Percentiles rank a stretch among this genome's conserved stretches.
These are phyloP conservation scores for Oriolus oriolus DNA, from an alignment of 2,113 vertebrate species.

Conservation along the genomic window DNA sequence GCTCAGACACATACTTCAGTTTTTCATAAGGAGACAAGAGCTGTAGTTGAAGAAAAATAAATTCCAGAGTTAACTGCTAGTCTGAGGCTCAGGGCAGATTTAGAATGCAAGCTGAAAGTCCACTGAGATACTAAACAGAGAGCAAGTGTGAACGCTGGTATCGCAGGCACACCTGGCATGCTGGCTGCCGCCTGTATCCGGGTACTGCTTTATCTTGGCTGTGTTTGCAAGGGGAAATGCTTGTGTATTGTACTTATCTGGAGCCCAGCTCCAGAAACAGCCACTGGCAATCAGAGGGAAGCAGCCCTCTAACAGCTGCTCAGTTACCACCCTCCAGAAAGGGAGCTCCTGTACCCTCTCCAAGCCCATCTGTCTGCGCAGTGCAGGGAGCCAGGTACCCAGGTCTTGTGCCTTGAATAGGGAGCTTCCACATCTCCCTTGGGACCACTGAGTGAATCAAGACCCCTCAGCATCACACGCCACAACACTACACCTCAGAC, in stretches of 20 bases:
- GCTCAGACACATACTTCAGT: not conserved
- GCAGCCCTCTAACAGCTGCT: not conserved
- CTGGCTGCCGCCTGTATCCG: not conserved
- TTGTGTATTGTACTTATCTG: too few relatives aligned
- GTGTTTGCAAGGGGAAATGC: not conserved
- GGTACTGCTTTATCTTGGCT: not conserved
- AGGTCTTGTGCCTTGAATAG: not conserved
- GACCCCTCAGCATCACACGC: not conserved
- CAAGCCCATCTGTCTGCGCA: not conserved
- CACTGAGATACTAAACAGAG: not conserved
- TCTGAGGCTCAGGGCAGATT: not conserved
- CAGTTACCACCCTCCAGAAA: not conserved
- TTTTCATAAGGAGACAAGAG: not conserved
- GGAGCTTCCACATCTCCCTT: not conserved
- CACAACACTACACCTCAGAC: not conserved
- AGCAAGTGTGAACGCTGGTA: not conserved
- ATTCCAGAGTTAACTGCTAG: not conserved
- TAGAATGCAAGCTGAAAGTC: not conserved
- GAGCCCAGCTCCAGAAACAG: not conserved
- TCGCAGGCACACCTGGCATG: fast-evolving
- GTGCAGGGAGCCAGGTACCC: not conserved
- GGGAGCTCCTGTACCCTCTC: not conserved
- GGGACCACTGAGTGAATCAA: not conserved
- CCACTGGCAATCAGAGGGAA: not conserved
- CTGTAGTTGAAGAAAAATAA: not conserved